Evolutionary conservation across 2,113 vertebrate species (phyloP), one percentile per base, ranked within the genome.

Genomic region (Plestiodon gilberti): DNA sequence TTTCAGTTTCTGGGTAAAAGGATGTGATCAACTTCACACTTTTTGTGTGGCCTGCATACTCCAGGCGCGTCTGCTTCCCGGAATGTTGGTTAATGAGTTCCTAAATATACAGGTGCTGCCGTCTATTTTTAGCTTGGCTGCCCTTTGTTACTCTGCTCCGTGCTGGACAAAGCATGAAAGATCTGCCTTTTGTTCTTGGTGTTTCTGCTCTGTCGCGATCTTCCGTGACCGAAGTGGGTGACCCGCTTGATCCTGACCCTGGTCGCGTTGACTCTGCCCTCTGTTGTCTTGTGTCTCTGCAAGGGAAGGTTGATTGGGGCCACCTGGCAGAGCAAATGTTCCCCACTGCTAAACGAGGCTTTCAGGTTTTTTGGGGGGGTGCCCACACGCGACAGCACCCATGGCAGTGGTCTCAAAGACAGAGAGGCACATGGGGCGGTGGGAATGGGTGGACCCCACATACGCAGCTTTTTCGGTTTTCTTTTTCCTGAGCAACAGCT

Each of bases 11-110:
- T 55, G 73, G 33, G 33, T 71, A 38, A 91, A 87, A 88, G 23
- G 14, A 18, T 59, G 38, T 43, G 30, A 35, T 93, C 90, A 61
- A 82, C 88, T 79, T 88, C 80, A 43, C 57, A 30, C 35, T 81
- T 89, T 1, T 1, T 79, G 88, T 4, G 17, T 80, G 0, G 0
- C 64, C 10, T 52, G 28, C 10, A 88, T 82, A 28, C 7, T 3
- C 22, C 35, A 11, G 10, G 4, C 20, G 86, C 74, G 59, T 65
- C 25, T 71, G 59, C 67, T 88, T 85, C 28, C n/a, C 69, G 25
- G 23, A 23, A 28, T 59, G 52, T 25, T 4, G 11, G n/a, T 67
- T 20, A 9, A 59, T 7, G 40, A 43, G 35, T 64, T 65, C 74
- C 38, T 73, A 52, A 79, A 1, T 18, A 35, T 86, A 25, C 67